A percentile compares a stretch with the other conserved stretches of the same genome.
phyloP scores from a whole-genome alignment of 1,140 invertebrate species.

The Ganaspis sp. region DNA sequence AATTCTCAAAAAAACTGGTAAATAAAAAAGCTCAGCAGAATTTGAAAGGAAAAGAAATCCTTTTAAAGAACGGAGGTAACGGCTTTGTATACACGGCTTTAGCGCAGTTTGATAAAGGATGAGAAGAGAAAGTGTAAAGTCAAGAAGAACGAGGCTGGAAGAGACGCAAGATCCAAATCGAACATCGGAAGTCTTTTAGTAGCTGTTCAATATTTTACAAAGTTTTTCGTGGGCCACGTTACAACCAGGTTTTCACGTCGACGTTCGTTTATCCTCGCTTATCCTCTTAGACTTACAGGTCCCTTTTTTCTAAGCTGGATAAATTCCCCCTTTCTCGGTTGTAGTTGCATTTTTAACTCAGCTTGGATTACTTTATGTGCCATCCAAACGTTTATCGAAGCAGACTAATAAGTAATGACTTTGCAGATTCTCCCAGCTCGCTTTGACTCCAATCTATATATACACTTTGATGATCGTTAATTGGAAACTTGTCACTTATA shows the following conservation, averaged over 20 bases:
- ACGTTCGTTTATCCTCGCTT: conserved; percentile 60
- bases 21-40: neutral
- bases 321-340: neutral
- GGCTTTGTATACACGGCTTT: conserved; percentile 21
- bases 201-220: conserved; percentile 70
- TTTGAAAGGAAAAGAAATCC: neutral
- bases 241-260: conserved; percentile 57
- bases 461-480: conserved; percentile 17
- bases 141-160: conserved; percentile 42
- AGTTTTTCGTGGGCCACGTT: conserved; percentile 59
- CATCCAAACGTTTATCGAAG: neutral
- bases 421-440: neutral
- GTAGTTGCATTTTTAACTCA: neutral
- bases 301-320: conserved; percentile 19
- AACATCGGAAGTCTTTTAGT: conserved; percentile 69
- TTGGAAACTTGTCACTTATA: conserved; percentile 18
- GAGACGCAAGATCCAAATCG: conserved; percentile 50
- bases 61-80: neutral
- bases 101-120: conserved; percentile 36
- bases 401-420: conserved; percentile 15
- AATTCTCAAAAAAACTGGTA: neutral
- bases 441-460: neutral
- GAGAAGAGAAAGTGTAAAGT: conserved; percentile 40
- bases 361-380: neutral
- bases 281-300: conserved; percentile 34